Percentiles rank a stretch among this genome's conserved stretches.
phyloP scores from a whole-genome alignment of 2,113 vertebrate species.

The Fukomys damarensis region DNA sequence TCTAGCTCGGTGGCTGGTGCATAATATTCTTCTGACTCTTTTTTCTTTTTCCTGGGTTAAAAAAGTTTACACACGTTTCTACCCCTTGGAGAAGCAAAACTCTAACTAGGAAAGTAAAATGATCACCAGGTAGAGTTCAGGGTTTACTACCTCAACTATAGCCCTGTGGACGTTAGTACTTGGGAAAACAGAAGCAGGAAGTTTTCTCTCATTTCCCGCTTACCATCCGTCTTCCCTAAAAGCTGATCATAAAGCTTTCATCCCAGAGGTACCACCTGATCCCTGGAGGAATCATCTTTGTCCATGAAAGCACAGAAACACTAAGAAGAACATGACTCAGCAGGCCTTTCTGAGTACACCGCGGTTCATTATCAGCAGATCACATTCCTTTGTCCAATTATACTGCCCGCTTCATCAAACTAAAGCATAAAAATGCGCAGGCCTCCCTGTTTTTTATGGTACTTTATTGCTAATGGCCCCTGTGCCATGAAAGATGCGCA shows the following conservation, averaged over 20 bases:
- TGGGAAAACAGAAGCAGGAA: background rate
- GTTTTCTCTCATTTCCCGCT: background rate
- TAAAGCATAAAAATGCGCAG: background rate
- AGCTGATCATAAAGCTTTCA: background rate
- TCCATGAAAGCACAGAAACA: background rate
- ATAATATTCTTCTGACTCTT: background rate
- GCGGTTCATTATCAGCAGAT: background rate
- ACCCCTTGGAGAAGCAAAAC: background rate
- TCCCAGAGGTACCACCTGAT: background rate
- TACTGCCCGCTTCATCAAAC: background rate
- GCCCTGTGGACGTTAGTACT: background rate
- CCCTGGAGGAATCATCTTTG: background rate
- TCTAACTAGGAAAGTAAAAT: background rate
- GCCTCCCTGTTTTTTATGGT: background rate
- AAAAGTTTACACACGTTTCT: background rate
- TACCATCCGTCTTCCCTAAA: background rate
- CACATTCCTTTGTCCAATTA: background rate
- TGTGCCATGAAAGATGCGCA: background rate
- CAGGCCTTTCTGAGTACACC: accelerated
- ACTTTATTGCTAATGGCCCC: background rate
- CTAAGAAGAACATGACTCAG: background rate
- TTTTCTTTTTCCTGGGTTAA: background rate
- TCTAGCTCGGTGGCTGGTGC: background rate
- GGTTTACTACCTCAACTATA: background rate
- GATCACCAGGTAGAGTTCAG: background rate